Percentiles rank a stretch among this genome's conserved stretches.
phyloP scores from a whole-genome alignment of 2,888 invertebrate species.

The Aleiodes alternator region DNA sequence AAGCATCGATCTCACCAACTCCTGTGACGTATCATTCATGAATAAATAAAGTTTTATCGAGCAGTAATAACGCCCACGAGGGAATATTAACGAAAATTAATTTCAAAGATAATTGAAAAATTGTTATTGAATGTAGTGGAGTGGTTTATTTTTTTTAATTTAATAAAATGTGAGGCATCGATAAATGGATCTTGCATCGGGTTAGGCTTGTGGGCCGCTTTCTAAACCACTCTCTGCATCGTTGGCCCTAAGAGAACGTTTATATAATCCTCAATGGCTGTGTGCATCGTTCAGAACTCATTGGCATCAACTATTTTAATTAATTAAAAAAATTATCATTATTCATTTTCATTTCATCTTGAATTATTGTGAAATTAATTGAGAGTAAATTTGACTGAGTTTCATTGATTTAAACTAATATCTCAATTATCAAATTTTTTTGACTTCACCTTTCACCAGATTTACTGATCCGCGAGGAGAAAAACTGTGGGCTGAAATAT shows the following conservation, averaged over 20 bases:
- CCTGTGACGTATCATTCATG: background rate
- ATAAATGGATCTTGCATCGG: conserved; percentile 30
- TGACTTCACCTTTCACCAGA: conserved; percentile 8
- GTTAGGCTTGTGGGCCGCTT: conserved; percentile 58
- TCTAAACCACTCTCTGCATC: conserved; percentile 69
- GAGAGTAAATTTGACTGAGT: background rate
- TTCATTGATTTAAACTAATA: background rate
- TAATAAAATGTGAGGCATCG: conserved; percentile 17
- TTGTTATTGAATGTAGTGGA: background rate
- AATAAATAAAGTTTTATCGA: conserved; percentile 5
- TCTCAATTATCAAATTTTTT: background rate
- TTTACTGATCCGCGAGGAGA: background rate
- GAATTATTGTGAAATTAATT: background rate
- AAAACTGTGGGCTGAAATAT: background rate
- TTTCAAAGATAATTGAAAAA: background rate
- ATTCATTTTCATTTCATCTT: background rate
- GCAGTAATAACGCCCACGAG: background rate
- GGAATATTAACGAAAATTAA: background rate
- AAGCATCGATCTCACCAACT: conserved; percentile 13
- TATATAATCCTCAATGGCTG: conserved; percentile 39
- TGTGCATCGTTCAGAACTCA: conserved; percentile 31
- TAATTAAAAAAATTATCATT: background rate
- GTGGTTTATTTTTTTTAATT: conserved; percentile 3
- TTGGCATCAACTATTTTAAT: background rate
- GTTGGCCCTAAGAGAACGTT: conserved; percentile 49